A percentile compares a stretch with the other conserved stretches of the same genome.
Conservation (phyloP, 2,113 vertebrate genomes). For the Pseudopodoces humilis region DNA sequence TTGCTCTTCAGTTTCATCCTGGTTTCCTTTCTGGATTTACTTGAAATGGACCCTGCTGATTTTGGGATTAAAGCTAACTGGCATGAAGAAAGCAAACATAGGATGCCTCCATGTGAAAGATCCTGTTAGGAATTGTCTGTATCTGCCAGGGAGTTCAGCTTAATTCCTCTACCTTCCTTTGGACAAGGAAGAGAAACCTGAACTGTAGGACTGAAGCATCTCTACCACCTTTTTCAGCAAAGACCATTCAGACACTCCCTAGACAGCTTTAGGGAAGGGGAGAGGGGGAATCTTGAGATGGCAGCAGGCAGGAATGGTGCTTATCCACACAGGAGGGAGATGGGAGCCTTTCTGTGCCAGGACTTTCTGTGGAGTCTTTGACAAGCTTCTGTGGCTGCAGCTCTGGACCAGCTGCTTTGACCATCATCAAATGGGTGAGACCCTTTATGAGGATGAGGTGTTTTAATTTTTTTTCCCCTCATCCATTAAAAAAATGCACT, state of each 20-base stretch:
- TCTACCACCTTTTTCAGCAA: neutral
- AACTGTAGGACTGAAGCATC: neutral
- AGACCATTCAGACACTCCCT: neutral
- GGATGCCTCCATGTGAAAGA: neutral
- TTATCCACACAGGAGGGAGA: neutral
- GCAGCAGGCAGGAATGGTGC: neutral
- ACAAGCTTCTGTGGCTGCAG: neutral
- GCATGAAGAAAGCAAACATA: slow-evolving; percentile 33
- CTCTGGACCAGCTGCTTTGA: neutral
- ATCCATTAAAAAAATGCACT: neutral
- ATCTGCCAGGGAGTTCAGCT: neutral
- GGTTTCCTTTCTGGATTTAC: neutral
- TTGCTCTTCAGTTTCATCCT: slow-evolving; percentile 1
- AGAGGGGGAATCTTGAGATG: too few relatives aligned
- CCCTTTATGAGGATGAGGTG: neutral
- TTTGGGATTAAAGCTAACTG: slow-evolving; percentile 15
- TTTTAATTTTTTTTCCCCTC: neutral
- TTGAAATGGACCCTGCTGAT: slow-evolving; percentile 4
- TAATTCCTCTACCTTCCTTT: neutral
- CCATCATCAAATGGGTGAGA: fast-evolving
- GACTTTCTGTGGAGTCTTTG: neutral
- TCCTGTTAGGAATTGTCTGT: neutral
- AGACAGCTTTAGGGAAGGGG: neutral
- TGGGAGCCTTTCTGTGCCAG: neutral
- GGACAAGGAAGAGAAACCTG: neutral